A percentile compares a stretch with the other conserved stretches of the same genome.
phyloP scores from a whole-genome alignment of 23 tunicate genomes.

The Ciona savignyi region DNA sequence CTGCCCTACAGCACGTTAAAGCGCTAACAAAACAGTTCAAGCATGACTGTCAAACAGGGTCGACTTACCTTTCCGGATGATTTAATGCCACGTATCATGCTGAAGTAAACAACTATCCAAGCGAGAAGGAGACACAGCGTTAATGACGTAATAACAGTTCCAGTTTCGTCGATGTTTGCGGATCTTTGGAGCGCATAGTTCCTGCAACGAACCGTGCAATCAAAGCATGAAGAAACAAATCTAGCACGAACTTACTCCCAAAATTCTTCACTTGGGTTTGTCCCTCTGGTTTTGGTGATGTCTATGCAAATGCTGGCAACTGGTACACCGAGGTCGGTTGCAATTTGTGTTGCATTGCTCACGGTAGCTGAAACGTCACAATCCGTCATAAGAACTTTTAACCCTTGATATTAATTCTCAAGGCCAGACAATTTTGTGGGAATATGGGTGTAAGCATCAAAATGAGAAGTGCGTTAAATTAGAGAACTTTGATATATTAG shows the following conservation, averaged over 20 bases:
- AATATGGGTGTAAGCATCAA: too few relatives aligned
- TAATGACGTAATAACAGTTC: slow-evolving; percentile 44
- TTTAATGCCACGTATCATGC: slow-evolving; percentile 92
- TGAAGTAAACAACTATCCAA: slow-evolving; percentile 85
- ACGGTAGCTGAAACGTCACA: not conserved
- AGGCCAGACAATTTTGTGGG: too few relatives aligned
- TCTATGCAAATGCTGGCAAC: slow-evolving; percentile 10
- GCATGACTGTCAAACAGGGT: too few relatives aligned
- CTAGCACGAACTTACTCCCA: slow-evolving; percentile 64
- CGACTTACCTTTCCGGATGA: slow-evolving; percentile 91
- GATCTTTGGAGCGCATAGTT: slow-evolving; percentile 69
- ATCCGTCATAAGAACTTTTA: too few relatives aligned
- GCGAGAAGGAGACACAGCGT: slow-evolving; percentile 62
- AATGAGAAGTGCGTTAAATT: too few relatives aligned
- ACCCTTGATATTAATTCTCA: too few relatives aligned
- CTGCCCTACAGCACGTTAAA: too few relatives aligned
- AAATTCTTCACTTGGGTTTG: slow-evolving; percentile 82
- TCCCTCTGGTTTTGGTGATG: slow-evolving; percentile 17
- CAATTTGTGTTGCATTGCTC: not conserved
- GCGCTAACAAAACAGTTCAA: too few relatives aligned
- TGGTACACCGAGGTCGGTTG: not conserved
- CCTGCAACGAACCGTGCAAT: slow-evolving; percentile 16
- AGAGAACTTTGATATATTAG: too few relatives aligned
- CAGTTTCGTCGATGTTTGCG: slow-evolving; percentile 55
- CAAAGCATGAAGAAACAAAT: not conserved